Percentiles rank a stretch among this genome's conserved stretches.
phyloP scores from a whole-genome alignment of 2,113 vertebrate genomes.

The Hiodon alosoides region DNA sequence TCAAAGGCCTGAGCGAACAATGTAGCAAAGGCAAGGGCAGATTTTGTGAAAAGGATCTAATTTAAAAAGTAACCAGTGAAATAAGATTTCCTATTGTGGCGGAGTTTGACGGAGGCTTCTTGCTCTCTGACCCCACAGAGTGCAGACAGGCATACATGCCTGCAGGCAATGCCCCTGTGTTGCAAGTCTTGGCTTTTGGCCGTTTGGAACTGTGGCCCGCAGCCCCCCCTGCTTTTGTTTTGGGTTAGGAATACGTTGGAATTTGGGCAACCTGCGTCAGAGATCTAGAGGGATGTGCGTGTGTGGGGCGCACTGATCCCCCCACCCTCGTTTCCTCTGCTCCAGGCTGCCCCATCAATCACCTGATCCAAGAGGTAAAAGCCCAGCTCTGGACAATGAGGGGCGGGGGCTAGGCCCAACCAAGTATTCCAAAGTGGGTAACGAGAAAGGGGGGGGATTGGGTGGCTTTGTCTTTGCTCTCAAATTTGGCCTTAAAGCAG shows the following conservation, averaged over 20 bases:
- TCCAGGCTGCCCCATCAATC: conserved; percentile 13
- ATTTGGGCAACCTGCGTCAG: conserved; percentile 16
- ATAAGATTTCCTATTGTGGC: background rate
- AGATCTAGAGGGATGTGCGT: conserved; percentile 8
- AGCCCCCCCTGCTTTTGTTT: conserved; percentile 10
- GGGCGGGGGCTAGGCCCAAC: background rate
- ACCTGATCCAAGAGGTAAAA: background rate
- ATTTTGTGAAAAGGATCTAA: background rate
- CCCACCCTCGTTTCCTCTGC: background rate
- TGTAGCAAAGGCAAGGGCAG: too few species aligned
- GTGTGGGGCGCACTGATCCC: background rate
- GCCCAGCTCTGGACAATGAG: conserved; percentile 5
- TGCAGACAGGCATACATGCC: background rate
- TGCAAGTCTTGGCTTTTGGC: background rate
- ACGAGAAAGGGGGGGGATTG: background rate
- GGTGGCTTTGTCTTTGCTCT: background rate
- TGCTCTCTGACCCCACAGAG: too few species aligned
- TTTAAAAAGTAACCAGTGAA: background rate
- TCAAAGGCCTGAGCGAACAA: background rate
- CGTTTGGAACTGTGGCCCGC: background rate
- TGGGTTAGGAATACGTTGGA: background rate
- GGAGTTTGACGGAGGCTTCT: background rate
- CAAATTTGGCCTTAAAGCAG: background rate
- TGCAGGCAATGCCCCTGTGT: background rate
- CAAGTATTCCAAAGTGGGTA: background rate